Base-by-base conservation (phyloP, 2,888 invertebrate species). In the Drosophila glabriapex region DNA sequence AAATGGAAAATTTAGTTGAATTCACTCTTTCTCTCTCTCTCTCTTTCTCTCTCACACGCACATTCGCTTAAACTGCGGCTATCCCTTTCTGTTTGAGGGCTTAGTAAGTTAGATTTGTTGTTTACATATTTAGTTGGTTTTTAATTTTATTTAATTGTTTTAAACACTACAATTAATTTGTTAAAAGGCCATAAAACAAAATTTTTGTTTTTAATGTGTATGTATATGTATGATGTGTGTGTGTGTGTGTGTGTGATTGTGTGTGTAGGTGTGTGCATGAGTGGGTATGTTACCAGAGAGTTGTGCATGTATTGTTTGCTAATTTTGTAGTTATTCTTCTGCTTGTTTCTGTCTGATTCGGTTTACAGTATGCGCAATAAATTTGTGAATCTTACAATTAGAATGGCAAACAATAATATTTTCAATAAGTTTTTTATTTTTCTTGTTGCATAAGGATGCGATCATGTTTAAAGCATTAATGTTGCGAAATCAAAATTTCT, bases 91-190 rank as follows among this genome's bases (percentile, higher is more conserved):
- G 10, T 41, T 67, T 14, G 29, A 37, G 16, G 55, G 16, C 31
- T 53, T 4, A 55, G 54, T 19, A 31, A 54, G 54, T 60, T 52
- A 16, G 19, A 33, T 50, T 61, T 33, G 33, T 50, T 62, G 29
- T 66, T 71, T 56, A 78, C 73, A 29, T 64, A 61, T 69, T 78
- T 50, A 64, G 58, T 66, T 75, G 29, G 22, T 49, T 73, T 79
- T 55, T 62, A 65, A 67, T 73, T 80, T 81, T 81, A 77, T 77
- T 78, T 62, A 77, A 71, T 81, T 78, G 66, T 80, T 81, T 79
- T 78, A 74, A 85, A 80, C 82, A 84, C 85, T 85, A 89, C 87
- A 86, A 80, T 80, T 82, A 82, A 82, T 78, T 80, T 78, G 60
- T 89, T 87, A 85, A 78, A 89, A 86, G 87, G 80, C 85, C 70